Evolutionary conservation across 2,888 invertebrate genomes (phyloP).

Genomic region (Sesamia inferens): DNA sequence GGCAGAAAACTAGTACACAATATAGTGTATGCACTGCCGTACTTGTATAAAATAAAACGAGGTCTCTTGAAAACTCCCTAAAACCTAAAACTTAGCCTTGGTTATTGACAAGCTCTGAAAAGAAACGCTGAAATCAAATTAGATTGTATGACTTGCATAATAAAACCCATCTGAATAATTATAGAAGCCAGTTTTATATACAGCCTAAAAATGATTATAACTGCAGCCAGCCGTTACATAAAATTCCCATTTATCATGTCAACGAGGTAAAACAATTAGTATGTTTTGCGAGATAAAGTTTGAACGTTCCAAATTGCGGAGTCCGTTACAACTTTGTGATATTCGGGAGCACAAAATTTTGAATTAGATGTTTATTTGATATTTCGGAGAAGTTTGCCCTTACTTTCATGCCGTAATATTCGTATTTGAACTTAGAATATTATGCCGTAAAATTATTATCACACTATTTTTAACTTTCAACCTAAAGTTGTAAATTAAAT

Average conservation of each 20-base stretch:
- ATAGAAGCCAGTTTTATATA: conserved; percentile 15
- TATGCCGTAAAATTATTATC: conserved; percentile 33
- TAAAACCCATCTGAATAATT: conserved; percentile 10
- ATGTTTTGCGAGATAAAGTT: conserved; percentile 62
- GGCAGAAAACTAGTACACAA: not conserved
- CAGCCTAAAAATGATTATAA: conserved; percentile 46
- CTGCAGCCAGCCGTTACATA: conserved; percentile 53
- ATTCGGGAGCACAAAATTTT: conserved; percentile 55
- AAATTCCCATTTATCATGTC: conserved; percentile 62
- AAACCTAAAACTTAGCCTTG: not conserved
- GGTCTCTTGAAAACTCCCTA: not conserved
- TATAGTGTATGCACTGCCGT: not conserved
- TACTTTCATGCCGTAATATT: conserved; percentile 41
- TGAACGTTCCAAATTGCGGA: conserved; percentile 58
- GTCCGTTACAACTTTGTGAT: conserved; percentile 57
- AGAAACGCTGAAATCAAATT: not conserved
- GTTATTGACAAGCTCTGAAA: not conserved
- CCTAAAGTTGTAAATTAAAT: conserved; percentile 41
- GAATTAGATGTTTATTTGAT: conserved; percentile 64
- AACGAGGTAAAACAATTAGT: conserved; percentile 63
- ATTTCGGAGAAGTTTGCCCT: conserved; percentile 54
- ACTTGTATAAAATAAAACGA: not conserved
- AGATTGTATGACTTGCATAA: not conserved
- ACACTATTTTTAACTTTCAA: conserved; percentile 53
- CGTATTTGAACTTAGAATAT: conserved; percentile 35